Percentiles rank a stretch among this genome's conserved stretches.
Evolutionary conservation across 2,113 vertebrate species (phyloP).

Genomic region (Semnopithecus entellus): DNA sequence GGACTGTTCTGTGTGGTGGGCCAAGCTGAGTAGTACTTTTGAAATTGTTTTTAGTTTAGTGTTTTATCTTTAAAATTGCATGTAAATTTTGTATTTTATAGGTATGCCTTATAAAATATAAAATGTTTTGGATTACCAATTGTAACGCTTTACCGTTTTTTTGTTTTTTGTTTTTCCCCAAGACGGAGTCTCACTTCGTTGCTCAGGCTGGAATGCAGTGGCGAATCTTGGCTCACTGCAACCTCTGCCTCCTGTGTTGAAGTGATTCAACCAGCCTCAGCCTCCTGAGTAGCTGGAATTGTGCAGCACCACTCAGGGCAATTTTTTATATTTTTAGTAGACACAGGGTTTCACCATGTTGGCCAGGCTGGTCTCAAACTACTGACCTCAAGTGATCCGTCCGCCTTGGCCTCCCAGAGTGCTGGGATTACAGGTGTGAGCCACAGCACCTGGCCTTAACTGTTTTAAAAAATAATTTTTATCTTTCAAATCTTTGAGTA

Average conservation of each 20-base stretch:
- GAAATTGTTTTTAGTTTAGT: background rate
- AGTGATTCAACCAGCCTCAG: background rate
- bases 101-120: background rate
- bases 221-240: background rate
- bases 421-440: background rate
- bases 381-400: too few species aligned
- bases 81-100: constrained; percentile 34
- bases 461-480: background rate
- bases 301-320: background rate
- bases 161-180: background rate
- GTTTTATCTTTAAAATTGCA: constrained; percentile 28
- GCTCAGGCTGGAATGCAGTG: background rate
- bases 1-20: background rate
- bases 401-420: too few species aligned
- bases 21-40: background rate
- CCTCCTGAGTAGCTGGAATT: too few species aligned
- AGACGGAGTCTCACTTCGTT: background rate
- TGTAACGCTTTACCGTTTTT: background rate
- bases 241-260: background rate
- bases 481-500: background rate
- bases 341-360: too few species aligned
- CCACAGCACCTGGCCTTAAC: background rate
- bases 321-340: too few species aligned
- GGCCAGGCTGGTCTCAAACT: too few species aligned
- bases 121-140: background rate